Base-by-base conservation (phyloP, 2,888 invertebrate genomes). In the Octonoba sinensis region DNA sequence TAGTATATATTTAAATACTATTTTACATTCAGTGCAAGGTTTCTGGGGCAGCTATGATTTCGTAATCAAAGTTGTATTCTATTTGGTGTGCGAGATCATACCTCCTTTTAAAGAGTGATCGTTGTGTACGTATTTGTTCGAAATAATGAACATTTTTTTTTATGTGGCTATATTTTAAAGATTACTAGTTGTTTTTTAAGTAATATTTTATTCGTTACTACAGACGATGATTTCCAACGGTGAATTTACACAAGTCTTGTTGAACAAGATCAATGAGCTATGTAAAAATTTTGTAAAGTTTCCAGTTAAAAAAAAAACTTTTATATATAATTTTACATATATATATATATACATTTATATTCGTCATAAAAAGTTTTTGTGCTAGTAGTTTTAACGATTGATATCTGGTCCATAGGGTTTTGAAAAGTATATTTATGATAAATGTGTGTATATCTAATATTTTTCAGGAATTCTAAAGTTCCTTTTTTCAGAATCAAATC, bases 1-100 rank as follows among this genome's bases (percentile, higher is more conserved):
- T 76, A 77, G 76, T 70, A 64, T 69, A 60, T 70, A 70, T 70
- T 70, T 70, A 69, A 77, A 69, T 77, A 75, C 67, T 75, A 69
- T 70, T 77, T 47, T 70, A 64, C 69, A 77, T 56, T 77, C 76
- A 70, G 69, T 77, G 76, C 76, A 77, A 77, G 62, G 62, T 49
- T 70, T 60, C 27, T 70, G 64, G 56, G 69, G 76, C 24, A 70
- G 70, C 20, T 69, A 70, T 70, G 69, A 64, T 77, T 44, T 56
- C 65, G 47, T 44, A 47, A 71, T 65, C 65, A 66, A 57, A 56
- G 18, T 24, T 24, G 18, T 15, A 27, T 36, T 15, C n/a, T 54
- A 44, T 66, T 51, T 47, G 54, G 49, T 69, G 51, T 69, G 47
- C 62, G 70, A 56, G 18, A 56, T 77, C 76, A 70, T 77, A 70